phyloP scores from a whole-genome alignment of 2,113 vertebrate species.

The Pseudopodoces humilis region DNA sequence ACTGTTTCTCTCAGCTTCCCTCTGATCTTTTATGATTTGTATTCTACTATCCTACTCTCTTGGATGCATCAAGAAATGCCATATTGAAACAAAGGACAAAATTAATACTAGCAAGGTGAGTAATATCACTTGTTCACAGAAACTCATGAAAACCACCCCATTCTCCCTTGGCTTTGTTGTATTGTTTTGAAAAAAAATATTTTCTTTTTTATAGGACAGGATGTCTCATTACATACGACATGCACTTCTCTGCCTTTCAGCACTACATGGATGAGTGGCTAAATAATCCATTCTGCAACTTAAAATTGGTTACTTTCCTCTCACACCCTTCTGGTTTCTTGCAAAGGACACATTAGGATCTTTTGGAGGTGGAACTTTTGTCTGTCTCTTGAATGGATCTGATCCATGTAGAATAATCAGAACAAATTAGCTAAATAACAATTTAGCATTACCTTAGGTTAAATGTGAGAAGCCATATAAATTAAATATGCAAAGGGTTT shows the following conservation, averaged over 20 bases:
- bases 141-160: background rate
- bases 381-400: background rate
- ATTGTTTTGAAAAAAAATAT: background rate
- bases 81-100: background rate
- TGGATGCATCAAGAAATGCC: background rate
- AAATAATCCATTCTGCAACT: background rate
- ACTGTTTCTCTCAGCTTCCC: background rate
- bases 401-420: background rate
- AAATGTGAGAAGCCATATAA: background rate
- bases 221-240: background rate
- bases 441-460: background rate
- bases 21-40: background rate
- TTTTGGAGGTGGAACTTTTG: background rate
- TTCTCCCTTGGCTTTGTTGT: background rate
- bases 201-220: background rate
- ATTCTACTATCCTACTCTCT: background rate
- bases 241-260: background rate
- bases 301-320: background rate
- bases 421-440: background rate
- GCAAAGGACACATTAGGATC: background rate
- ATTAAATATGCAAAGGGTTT: background rate
- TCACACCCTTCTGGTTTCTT: background rate
- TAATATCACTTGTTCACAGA: background rate
- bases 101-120: background rate
- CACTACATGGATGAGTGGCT: background rate